These are phyloP conservation scores for Harlomillsia oculata DNA, from an alignment of 1,140 invertebrate species.

Conservation along the genomic window DNA sequence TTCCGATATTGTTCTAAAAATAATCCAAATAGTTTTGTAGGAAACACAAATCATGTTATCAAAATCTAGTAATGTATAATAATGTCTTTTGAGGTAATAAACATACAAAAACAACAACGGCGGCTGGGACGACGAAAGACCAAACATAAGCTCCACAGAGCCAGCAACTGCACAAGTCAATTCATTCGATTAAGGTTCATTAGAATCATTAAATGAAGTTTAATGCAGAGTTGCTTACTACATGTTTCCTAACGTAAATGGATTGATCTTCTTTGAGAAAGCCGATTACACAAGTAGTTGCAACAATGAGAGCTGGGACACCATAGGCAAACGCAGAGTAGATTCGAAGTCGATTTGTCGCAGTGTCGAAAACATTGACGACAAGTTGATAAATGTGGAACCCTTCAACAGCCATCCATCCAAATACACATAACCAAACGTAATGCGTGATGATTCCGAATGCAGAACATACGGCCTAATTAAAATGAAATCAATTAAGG, in stretches of 20 bases:
- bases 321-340: constrained; percentile 44
- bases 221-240: constrained; percentile 17
- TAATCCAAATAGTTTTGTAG: too few species aligned
- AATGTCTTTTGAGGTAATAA: too few species aligned
- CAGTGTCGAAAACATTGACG: constrained; percentile 36
- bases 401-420: constrained; percentile 51
- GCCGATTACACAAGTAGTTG: constrained; percentile 36
- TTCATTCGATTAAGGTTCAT: not conserved
- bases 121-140: not conserved
- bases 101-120: not conserved
- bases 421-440: constrained; percentile 50
- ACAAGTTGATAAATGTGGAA: constrained; percentile 45
- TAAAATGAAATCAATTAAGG: too few species aligned
- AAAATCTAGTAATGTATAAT: too few species aligned
- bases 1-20: too few species aligned
- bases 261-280: not conserved
- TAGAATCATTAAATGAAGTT: not conserved
- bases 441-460: constrained; percentile 51
- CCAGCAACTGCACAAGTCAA: not conserved
- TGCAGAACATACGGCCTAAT: too few species aligned
- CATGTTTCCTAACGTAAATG: constrained; percentile 24
- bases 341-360: not conserved
- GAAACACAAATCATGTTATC: too few species aligned
- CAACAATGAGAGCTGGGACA: constrained; percentile 40
- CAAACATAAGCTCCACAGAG: not conserved